Evolutionary conservation across 2,113 vertebrate species (phyloP).

Genomic region (Dolichallabes microphthalmus): DNA sequence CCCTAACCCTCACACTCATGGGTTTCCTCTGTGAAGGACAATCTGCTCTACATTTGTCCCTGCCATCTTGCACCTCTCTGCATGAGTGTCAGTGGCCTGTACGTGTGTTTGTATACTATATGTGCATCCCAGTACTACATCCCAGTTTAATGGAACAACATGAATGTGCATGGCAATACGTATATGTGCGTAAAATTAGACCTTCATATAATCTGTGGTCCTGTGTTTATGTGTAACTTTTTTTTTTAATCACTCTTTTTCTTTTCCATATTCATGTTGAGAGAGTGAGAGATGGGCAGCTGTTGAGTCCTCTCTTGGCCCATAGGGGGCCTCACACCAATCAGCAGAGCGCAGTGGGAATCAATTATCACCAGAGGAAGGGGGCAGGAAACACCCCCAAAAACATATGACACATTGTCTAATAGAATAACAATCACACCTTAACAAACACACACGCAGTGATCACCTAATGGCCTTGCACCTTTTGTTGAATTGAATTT

Average conservation of each 20-base stretch:
- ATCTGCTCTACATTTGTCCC: slow-evolving; percentile 71
- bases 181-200: neutral
- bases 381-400: slow-evolving; percentile 74
- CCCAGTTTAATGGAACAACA: neutral
- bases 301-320: slow-evolving; percentile 65
- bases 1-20: slow-evolving; percentile 39
- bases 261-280: slow-evolving; percentile 31
- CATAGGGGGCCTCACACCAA: slow-evolving; percentile 81
- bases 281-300: slow-evolving; percentile 61
- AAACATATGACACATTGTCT: slow-evolving; percentile 69
- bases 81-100: slow-evolving; percentile 48
- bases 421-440: slow-evolving; percentile 74
- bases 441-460: slow-evolving; percentile 41
- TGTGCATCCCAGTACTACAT: neutral
- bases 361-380: slow-evolving; percentile 82
- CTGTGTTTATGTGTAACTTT: neutral
- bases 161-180: slow-evolving; percentile 18
- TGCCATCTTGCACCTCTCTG: slow-evolving; percentile 73
- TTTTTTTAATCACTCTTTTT: neutral
- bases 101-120: slow-evolving; percentile 40
- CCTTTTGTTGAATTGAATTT: slow-evolving; percentile 35
- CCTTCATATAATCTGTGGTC: neutral
- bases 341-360: slow-evolving; percentile 78
- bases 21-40: slow-evolving; percentile 63
- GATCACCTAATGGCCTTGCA: slow-evolving; percentile 35